Evolutionary conservation across 2,797 vertebrate species (phyloP), one percentile per base, ranked within the genome.

Genomic region (Anomalospiza imberbis): DNA sequence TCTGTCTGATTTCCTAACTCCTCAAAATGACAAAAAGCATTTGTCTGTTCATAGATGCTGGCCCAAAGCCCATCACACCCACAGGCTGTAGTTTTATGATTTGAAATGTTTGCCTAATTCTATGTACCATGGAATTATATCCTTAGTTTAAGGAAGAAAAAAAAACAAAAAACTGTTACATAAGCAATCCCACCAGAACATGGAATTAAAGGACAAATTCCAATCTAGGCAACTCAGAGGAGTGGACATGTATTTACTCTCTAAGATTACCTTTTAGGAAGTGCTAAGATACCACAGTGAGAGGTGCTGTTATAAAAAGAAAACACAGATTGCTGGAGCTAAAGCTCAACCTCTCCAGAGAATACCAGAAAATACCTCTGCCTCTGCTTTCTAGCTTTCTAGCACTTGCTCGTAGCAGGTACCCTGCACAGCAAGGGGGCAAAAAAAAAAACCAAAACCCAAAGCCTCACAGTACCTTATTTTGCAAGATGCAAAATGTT

Each of bases 31-130:
- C 76, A 93, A 95, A 97, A 91, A 83, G 61, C 66, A 91, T 85
- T 94, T 78, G 78, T 89, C 89, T 95, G 42, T 88, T 96, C 79
- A 92, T 26, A 89, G 55, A 80, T 89, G 68, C 44, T 97, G 92
- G 89, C 92, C 75, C 51, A 73, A 83, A 92, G 94, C 96, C 94
- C 91, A 91, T 90, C 77, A 86, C 93, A 66, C 95, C 95, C 91
- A 92, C 96, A 80, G 51, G 47, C 79, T 93, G 85, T 86, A 92
- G 95, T 88, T 95, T 88, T 93, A 62, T 92, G 36, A 83, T 88
- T 86, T 70, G 87, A 88, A 96, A 92, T 75, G 66, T 81, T 94
- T 94, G 79, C 80, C 66, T 95, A 92, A 90, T 83, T 96, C 89
- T 94, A 82, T 15, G 60, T 86, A 88, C 47, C 40, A 28, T n/a